Evolutionary conservation across 2,113 vertebrate species (phyloP).

Genomic region (Phainopepla nitens): DNA sequence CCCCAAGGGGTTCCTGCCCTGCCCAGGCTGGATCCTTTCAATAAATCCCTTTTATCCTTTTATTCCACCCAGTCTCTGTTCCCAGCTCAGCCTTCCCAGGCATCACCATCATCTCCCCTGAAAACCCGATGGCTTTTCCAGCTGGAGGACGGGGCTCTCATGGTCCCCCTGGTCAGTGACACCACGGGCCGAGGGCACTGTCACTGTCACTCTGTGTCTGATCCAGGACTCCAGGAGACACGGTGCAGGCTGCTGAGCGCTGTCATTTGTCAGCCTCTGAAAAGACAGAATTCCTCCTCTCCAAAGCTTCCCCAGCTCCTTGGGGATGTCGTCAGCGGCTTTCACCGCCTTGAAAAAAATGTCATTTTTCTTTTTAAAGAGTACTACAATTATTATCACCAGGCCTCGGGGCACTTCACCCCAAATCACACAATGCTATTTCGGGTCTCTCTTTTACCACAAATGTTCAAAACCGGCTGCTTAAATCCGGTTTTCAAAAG

Average conservation of each 20-base stretch:
- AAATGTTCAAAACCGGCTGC: slow-evolving; percentile 35
- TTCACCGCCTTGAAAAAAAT: slow-evolving; percentile 25
- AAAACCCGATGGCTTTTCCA: rapidly evolving
- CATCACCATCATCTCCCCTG: background rate
- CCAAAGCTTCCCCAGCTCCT: slow-evolving; percentile 30
- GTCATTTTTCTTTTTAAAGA: slow-evolving; percentile 51
- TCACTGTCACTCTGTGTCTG: rapidly evolving
- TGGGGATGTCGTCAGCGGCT: slow-evolving; percentile 11
- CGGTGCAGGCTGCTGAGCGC: background rate
- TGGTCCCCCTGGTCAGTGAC: background rate
- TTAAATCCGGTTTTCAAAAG: slow-evolving; percentile 5
- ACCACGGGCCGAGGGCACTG: background rate
- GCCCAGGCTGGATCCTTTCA: no score
- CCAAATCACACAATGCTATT: slow-evolving; percentile 56
- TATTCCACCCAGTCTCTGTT: no score
- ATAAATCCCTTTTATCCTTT: no score
- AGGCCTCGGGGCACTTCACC: slow-evolving; percentile 49
- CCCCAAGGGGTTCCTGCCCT: no score
- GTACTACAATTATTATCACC: slow-evolving; percentile 20
- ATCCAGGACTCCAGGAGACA: background rate
- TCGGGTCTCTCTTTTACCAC: slow-evolving; percentile 26
- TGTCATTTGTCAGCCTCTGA: slow-evolving; percentile 27
- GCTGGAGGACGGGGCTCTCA: background rate
- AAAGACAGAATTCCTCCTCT: slow-evolving; percentile 46
- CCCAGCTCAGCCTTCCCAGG: no score